Evolutionary conservation across 2,888 invertebrate genomes (phyloP).

Genomic region (Coelopa pilipes): DNA sequence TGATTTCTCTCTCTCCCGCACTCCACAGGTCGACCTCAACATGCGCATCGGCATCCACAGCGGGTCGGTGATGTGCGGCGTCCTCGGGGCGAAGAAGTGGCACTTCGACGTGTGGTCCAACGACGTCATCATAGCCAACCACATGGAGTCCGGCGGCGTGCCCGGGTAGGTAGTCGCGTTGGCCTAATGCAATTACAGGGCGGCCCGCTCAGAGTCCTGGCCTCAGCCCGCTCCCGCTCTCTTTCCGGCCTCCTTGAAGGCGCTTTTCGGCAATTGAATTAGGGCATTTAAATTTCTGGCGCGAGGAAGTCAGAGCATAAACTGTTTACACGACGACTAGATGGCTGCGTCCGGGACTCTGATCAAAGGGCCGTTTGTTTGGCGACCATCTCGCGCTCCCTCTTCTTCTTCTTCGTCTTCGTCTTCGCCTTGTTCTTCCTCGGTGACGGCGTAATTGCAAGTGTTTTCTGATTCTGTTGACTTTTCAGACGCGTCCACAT

Average conservation of each 20-base stretch:
- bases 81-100: slow-evolving; percentile 91
- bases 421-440: neutral
- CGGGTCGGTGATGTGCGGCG: slow-evolving; percentile 95
- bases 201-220: no score
- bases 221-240: no score
- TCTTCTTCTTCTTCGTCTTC: neutral
- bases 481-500: slow-evolving; percentile 90
- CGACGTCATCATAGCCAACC: slow-evolving; percentile 96
- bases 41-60: slow-evolving; percentile 99
- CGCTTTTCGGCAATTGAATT: no score
- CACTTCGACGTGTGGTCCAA: slow-evolving; percentile 94
- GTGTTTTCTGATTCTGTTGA: slow-evolving; percentile 59
- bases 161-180: slow-evolving; percentile 79
- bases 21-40: slow-evolving; percentile 84
- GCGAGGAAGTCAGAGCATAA: no score
- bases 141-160: slow-evolving; percentile 95
- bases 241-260: no score
- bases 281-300: no score
- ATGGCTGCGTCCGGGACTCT: no score
- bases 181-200: no score
- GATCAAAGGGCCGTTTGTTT: neutral
- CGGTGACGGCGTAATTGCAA: slow-evolving; percentile 39
- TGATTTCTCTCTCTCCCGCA: slow-evolving; percentile 33
- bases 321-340: no score
- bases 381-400: neutral